A percentile compares a stretch with the other conserved stretches of the same genome.
These are phyloP conservation scores for Notospermus geniculatus DNA, from an alignment of 1,140 invertebrate genomes.

Conservation along the genomic window DNA sequence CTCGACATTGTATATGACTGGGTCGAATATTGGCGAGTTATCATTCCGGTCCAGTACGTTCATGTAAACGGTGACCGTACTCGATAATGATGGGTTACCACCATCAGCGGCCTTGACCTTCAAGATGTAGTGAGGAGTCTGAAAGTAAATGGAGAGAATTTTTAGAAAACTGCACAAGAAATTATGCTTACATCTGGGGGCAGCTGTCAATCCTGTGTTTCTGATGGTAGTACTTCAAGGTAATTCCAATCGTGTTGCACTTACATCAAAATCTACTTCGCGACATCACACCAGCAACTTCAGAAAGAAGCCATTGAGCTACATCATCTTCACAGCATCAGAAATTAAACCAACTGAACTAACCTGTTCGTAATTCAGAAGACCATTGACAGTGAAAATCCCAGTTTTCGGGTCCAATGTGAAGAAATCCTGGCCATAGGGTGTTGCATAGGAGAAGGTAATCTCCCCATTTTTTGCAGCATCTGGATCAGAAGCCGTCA, in stretches of 20 bases:
- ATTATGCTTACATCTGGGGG: too few relatives aligned
- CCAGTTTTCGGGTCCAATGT: slow-evolving; percentile 42
- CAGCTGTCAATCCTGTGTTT: too few relatives aligned
- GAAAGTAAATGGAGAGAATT: slow-evolving; percentile 14
- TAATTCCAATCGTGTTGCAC: too few relatives aligned
- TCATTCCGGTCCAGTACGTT: slow-evolving; percentile 81
- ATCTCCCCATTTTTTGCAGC: slow-evolving; percentile 61
- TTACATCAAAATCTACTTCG: too few relatives aligned
- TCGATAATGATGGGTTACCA: slow-evolving; percentile 71
- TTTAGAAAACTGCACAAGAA: too few relatives aligned
- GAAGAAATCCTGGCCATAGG: slow-evolving; percentile 49
- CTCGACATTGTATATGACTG: slow-evolving; percentile 34
- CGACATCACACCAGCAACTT: too few relatives aligned
- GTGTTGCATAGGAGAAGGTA: slow-evolving; percentile 36
- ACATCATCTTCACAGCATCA: too few relatives aligned
- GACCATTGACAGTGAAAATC: slow-evolving; percentile 45
- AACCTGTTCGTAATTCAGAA: slow-evolving; percentile 55
- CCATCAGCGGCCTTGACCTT: slow-evolving; percentile 82
- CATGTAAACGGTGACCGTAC: slow-evolving; percentile 42
- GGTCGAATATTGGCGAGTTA: slow-evolving; percentile 81
- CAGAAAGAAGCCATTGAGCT: too few relatives aligned
- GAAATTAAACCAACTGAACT: too few relatives aligned
- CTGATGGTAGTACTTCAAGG: too few relatives aligned
- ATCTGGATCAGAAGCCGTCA: slow-evolving; percentile 56
- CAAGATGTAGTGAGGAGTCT: slow-evolving; percentile 77